Conservation (phyloP, 2,888 invertebrate species). For the Metalampra italica region DNA sequence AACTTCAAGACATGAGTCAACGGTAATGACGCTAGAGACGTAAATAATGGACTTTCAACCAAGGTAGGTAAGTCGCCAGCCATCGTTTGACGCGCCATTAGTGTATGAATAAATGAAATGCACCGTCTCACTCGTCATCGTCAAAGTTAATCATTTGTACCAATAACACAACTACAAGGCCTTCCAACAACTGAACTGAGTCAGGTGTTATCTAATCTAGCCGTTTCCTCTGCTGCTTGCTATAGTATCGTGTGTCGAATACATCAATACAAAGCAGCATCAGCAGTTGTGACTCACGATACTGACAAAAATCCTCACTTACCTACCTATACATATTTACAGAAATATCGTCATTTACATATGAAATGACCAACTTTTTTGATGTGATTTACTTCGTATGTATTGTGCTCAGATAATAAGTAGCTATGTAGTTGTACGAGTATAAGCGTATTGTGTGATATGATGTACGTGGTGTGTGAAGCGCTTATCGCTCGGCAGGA, state of each 20-base stretch:
- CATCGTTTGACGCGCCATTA: slow-evolving; percentile 34
- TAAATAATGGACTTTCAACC: slow-evolving; percentile 39
- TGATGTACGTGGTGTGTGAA: slow-evolving; percentile 46
- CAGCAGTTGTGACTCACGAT: neutral
- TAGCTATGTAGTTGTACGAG: neutral
- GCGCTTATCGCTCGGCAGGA: slow-evolving; percentile 73
- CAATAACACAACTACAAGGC: neutral
- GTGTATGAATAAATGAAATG: slow-evolving; percentile 29
- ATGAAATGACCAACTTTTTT: neutral
- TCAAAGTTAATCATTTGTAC: slow-evolving; percentile 4
- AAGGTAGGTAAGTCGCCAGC: slow-evolving; percentile 50
- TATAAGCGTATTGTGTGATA: slow-evolving; percentile 35
- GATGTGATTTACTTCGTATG: neutral
- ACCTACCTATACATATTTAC: neutral
- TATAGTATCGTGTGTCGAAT: slow-evolving; percentile 21
- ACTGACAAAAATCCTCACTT: neutral
- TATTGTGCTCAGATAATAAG: neutral
- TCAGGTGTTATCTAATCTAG: slow-evolving; percentile 47
- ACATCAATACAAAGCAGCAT: slow-evolving; percentile 13
- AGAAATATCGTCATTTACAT: neutral
- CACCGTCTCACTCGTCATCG: slow-evolving; percentile 13
- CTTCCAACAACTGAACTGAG: slow-evolving; percentile 25
- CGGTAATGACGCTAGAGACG: slow-evolving; percentile 47
- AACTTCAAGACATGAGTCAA: slow-evolving; percentile 52
- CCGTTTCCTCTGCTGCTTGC: slow-evolving; percentile 40